phyloP scores from a whole-genome alignment of 92 coral and sea anemone species.

The Heteractis magnifica region DNA sequence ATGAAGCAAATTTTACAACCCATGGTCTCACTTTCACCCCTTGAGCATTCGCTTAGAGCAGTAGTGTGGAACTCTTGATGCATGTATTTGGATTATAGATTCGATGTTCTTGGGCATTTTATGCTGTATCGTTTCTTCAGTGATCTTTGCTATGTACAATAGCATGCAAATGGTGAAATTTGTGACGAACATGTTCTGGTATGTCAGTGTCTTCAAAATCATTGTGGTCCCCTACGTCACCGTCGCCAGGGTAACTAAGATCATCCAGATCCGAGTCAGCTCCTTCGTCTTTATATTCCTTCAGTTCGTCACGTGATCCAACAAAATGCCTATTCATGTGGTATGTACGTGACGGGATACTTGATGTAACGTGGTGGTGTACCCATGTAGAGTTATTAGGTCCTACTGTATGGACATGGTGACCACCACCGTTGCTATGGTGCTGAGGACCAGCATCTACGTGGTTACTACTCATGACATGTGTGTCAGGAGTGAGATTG shows the following conservation, averaged over 20 bases:
- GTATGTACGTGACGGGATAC: conserved; percentile 41
- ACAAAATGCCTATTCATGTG: conserved; percentile 16
- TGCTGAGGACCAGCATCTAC: neutral
- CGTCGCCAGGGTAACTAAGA: conserved; percentile 44
- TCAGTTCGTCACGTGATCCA: conserved; percentile 56
- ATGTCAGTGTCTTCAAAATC: conserved; percentile 17
- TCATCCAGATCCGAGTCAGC: conserved; percentile 55
- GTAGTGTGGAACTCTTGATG: too few relatives aligned
- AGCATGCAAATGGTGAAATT: conserved; percentile 16
- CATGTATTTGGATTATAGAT: too few relatives aligned
- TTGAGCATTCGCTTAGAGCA: too few relatives aligned
- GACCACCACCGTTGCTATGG: neutral
- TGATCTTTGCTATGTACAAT: conserved; percentile 10
- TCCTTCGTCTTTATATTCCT: conserved; percentile 52
- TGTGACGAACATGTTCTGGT: conserved; percentile 9
- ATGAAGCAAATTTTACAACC: too few relatives aligned
- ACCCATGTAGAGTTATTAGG: neutral
- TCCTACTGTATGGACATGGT: neutral
- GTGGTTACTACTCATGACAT: neutral
- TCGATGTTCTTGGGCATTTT: neutral
- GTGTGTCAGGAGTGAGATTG: neutral
- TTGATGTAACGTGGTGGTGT: conserved; percentile 11
- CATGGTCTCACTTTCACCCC: too few relatives aligned
- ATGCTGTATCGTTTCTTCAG: neutral
- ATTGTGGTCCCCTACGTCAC: conserved; percentile 31